Evolutionary conservation across 1,140 invertebrate genomes (phyloP), one percentile per base, ranked within the genome.

Genomic region (Nebria ingens): DNA sequence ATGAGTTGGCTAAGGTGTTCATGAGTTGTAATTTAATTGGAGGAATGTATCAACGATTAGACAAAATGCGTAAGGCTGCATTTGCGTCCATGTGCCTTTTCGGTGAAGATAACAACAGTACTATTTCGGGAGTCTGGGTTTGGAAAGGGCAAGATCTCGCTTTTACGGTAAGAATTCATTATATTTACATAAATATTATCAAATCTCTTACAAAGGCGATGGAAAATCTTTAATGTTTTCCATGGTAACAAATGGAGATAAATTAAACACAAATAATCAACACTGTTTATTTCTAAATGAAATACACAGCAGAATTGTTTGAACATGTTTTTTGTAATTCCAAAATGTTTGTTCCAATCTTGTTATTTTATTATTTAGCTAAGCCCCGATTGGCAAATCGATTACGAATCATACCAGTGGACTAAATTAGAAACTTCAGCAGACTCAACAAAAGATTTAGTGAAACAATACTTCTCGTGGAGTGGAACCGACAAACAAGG

Each of bases 321-420:
- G 6, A 17, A 12, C 6, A 45, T 45, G 25, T 45, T 12, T 11
- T n/a, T n/a, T n/a, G n/a, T n/a, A n/a, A n/a, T 51, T n/a, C 13
- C 17, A 3, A 15, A 38, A 38, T 3, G 13, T 38, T 38, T 38
- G n/a, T n/a, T n/a, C n/a, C n/a, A n/a, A 53, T 62, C 57, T 64
- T 65, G 62, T n/a, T n/a, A n/a, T n/a, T n/a, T n/a, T n/a, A n/a
- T n/a, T n/a, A 79, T 81, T 52, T 69, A 91, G 83, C 75, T 96
- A 29, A 82, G 79, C 61, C 83, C 87, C 51, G 93, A 98, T 73
- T 97, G 93, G 92, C 87, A 93, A 74, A 80, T 97, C 29, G 97
- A 99, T 77, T 99, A 97, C 67, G 95, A 98, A 76, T 89, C 87
- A 11, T 99, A 99, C 70, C 79, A 78, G 42, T 99, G 97, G 97